A percentile compares a stretch with the other conserved stretches of the same genome.
These are phyloP conservation scores for Diplogasteroides magnus DNA, from an alignment of 1,140 invertebrate genomes.

Conservation along the genomic window DNA sequence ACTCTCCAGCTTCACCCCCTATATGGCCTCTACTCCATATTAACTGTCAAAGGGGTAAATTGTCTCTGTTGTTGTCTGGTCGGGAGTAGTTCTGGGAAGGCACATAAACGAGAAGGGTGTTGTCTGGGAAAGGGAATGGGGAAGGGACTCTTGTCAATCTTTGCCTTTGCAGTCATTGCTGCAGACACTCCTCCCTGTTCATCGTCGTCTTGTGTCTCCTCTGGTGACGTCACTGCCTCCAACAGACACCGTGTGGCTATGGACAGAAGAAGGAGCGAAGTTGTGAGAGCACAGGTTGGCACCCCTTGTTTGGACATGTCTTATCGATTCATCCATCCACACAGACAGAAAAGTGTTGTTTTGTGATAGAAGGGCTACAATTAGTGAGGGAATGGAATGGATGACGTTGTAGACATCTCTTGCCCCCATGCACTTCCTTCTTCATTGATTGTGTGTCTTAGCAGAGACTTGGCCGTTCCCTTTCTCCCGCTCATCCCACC, in stretches of 20 bases:
- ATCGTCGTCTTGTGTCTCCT: neutral
- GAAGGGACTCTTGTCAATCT: too few species aligned
- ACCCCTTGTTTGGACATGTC: too few species aligned
- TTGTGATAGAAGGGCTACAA: too few species aligned
- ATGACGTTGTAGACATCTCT: neutral
- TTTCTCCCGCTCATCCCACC: constrained; percentile 25
- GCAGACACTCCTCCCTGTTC: neutral
- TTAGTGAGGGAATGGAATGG: neutral
- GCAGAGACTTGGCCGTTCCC: constrained; percentile 7
- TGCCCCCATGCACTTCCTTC: neutral
- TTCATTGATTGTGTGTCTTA: neutral
- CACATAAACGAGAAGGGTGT: too few species aligned
- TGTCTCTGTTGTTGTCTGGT: too few species aligned
- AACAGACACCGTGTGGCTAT: neutral
- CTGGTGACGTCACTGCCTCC: neutral
- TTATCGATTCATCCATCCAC: too few species aligned
- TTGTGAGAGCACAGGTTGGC: neutral
- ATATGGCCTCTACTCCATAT: too few species aligned
- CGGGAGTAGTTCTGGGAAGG: too few species aligned
- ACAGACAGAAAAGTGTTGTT: too few species aligned
- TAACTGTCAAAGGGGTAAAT: too few species aligned
- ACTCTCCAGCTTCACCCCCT: too few species aligned
- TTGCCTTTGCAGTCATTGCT: neutral
- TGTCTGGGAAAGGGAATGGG: too few species aligned
- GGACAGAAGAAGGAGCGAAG: neutral